A percentile compares a stretch with the other conserved stretches of the same genome.
phyloP scores from a whole-genome alignment of 2,888 invertebrate genomes.

The Amphiduros pacificus region DNA sequence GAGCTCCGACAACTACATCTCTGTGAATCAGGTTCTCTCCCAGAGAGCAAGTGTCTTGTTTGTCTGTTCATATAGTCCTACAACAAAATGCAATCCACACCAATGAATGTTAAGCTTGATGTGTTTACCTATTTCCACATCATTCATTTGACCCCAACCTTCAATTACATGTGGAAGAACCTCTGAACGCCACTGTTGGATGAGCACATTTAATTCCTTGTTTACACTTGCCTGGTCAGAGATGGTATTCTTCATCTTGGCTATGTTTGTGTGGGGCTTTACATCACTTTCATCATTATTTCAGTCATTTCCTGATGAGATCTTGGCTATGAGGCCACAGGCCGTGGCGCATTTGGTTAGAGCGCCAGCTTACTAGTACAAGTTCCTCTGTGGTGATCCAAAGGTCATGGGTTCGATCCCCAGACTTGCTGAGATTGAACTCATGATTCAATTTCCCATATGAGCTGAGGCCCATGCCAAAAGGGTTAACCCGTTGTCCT shows the following conservation, averaged over 20 bases:
- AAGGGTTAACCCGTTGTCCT: no score
- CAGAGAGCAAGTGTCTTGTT: constrained; percentile 18
- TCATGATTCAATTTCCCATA: no score
- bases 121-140: constrained; percentile 3
- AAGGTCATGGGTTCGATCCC: no score
- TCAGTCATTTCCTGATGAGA: no score
- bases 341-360: no score
- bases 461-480: no score
- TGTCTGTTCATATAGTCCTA: constrained; percentile 25
- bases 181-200: constrained; percentile 18
- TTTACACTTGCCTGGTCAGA: constrained; percentile 15
- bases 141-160: constrained; percentile 15
- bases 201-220: constrained; percentile 19
- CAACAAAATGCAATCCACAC: constrained; percentile 26
- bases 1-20: constrained; percentile 16
- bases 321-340: no score
- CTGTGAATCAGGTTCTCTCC: constrained; percentile 21
- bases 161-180: constrained; percentile 20
- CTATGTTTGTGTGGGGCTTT: no score
- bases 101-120: constrained; percentile 22
- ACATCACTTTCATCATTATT: no score
- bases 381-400: no score
- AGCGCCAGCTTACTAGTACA: no score
- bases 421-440: no score
- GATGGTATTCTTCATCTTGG: constrained; percentile 16